Evolutionary conservation across 2,113 vertebrate genomes (phyloP), one percentile per base, ranked within the genome.

Genomic region (Agelaius phoeniceus): DNA sequence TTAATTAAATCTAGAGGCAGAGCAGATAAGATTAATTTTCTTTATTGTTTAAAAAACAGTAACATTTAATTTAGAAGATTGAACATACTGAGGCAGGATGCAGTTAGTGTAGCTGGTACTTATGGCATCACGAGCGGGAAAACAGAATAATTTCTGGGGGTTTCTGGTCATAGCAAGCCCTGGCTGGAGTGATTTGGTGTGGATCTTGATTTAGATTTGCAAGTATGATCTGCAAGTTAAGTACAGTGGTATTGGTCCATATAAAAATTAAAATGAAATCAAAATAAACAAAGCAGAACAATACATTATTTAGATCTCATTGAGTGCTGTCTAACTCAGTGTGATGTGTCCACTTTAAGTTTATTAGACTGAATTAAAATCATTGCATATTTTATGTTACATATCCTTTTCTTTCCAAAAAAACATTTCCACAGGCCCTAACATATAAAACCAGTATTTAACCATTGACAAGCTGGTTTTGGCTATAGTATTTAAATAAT

Each of bases 361-460:
- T 59, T 49, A 43, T 62, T 52, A 41, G 4, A 62, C 13, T 26
- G 21, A 58, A 49, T 37, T 28, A 33, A 8, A 66, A 23, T 54
- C 35, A 82, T 4, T 43, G 2, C 26, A 27, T 51, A 20, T 13
- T 55, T 2, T 20, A 52, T 41, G 4, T 15, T 26, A 6, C 8
- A 39, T 11, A 2, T 28, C 21, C 4, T 58, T 51, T 63, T 30
- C 9, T 52, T 51, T 68, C 16, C 3, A 52, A 13, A 6, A 57
- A n/a, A 8, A 1, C 0, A 11, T 13, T 71, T 46, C 3, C 21
- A 49, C 30, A 39, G 2, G 3, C 54, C 7, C 14, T 16, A 51
- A 43, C 7, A 22, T 55, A 58, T 15, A 21, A 78, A 74, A 84
- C 3, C 5, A 49, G 2, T 22, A 23, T 59, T 82, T 44, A 66